Conservation (phyloP, 92 coral and sea anemone genomes). For the Bergia sp. region DNA sequence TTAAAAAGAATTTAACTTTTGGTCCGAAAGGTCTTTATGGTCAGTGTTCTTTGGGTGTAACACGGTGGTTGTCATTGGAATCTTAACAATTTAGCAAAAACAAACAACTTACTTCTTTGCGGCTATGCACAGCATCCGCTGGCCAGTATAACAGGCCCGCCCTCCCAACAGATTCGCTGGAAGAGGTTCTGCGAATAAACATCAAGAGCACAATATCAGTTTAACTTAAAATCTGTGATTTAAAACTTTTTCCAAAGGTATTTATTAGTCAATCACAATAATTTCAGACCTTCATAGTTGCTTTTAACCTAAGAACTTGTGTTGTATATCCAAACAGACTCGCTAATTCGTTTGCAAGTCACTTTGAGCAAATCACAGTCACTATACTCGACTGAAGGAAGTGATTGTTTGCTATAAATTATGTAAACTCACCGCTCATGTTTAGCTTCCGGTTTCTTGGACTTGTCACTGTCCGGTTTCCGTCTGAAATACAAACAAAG, state of each 20-base stretch:
- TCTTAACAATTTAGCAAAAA: background rate
- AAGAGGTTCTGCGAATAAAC: conserved; percentile 64
- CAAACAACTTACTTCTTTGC: conserved; percentile 48
- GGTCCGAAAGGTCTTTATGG: too few relatives aligned
- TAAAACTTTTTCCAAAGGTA: background rate
- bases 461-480: conserved; percentile 82
- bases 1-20: too few relatives aligned
- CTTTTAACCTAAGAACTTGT: too few relatives aligned
- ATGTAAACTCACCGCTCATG: conserved; percentile 74
- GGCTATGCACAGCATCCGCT: conserved; percentile 51
- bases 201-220: background rate
- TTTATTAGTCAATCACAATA: background rate
- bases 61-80: too few relatives aligned
- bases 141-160: conserved; percentile 96
- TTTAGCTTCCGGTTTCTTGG: conserved; percentile 80
- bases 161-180: conserved; percentile 92
- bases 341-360: too few relatives aligned
- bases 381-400: too few relatives aligned
- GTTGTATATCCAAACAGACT: too few relatives aligned
- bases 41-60: too few relatives aligned
- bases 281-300: background rate
- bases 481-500: conserved; percentile 54
- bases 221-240: background rate
- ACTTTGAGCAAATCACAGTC: too few relatives aligned
- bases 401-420: background rate